Evolutionary conservation across 2,113 vertebrate genomes (phyloP).

Genomic region (Oncorhynchus tshawytscha): DNA sequence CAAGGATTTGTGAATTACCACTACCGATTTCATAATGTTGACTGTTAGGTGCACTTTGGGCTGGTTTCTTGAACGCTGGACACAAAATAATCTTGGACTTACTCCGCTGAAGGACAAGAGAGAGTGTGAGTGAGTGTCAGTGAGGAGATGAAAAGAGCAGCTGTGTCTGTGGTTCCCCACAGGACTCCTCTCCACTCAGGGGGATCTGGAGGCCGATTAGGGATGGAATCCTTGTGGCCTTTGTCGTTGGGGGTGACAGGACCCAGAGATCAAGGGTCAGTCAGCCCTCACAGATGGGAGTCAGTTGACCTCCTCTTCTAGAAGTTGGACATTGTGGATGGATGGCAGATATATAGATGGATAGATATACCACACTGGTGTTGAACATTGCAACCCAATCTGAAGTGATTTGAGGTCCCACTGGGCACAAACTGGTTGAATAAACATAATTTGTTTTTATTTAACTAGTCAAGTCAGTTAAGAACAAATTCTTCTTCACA

Average conservation of each 20-base stretch:
- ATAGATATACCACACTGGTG: too few relatives aligned
- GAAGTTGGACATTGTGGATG: neutral
- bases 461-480: too few relatives aligned
- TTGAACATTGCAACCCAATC: too few relatives aligned
- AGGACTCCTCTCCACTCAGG: slow-evolving; percentile 12
- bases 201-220: slow-evolving; percentile 37
- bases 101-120: too few relatives aligned
- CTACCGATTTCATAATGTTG: neutral
- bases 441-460: too few relatives aligned
- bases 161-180: slow-evolving; percentile 21
- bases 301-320: slow-evolving; percentile 21
- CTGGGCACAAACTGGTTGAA: too few relatives aligned
- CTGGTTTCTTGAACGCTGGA: too few relatives aligned
- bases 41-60: too few relatives aligned
- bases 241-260: slow-evolving; percentile 27
- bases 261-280: slow-evolving; percentile 33
- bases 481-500: too few relatives aligned
- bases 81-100: too few relatives aligned
- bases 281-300: slow-evolving; percentile 22
- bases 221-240: slow-evolving; percentile 26
- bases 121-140: neutral
- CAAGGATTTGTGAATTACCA: neutral
- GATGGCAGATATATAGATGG: neutral
- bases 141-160: slow-evolving; percentile 40
- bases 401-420: too few relatives aligned